A percentile compares a stretch with the other conserved stretches of the same genome.
Conservation (phyloP, 2,888 invertebrate genomes). For the Dioctria rufipes region DNA sequence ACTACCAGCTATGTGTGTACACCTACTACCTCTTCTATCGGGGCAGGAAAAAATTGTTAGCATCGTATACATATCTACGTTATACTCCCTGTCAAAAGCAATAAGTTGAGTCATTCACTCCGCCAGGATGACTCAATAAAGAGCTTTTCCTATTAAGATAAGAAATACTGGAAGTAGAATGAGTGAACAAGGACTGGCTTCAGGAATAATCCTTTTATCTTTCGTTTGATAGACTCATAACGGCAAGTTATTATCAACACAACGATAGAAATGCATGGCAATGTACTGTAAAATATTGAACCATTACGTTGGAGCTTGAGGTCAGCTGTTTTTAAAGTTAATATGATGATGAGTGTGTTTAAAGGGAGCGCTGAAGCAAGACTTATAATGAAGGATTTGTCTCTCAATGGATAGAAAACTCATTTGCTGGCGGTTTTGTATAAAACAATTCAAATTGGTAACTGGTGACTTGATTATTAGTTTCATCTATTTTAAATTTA, state of each 20-base stretch:
- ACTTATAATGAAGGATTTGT: too few species aligned
- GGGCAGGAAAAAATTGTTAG: slow-evolving; percentile 34
- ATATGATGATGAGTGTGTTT: too few species aligned
- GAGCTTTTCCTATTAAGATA: slow-evolving; percentile 45
- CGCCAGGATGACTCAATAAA: slow-evolving; percentile 54
- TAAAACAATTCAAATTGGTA: too few species aligned
- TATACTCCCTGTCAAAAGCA: slow-evolving; percentile 56
- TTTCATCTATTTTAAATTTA: too few species aligned
- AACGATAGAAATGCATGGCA: not conserved
- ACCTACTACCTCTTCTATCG: not conserved
- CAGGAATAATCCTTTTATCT: slow-evolving; percentile 45
- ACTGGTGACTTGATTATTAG: too few species aligned
- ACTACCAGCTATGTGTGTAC: not conserved
- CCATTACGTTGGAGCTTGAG: not conserved
- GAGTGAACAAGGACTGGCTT: slow-evolving; percentile 44
- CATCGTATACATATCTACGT: slow-evolving; percentile 1
- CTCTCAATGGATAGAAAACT: too few species aligned
- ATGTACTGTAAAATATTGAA: slow-evolving; percentile 2
- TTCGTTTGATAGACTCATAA: slow-evolving; percentile 36
- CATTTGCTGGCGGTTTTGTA: too few species aligned
- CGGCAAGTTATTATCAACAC: not conserved
- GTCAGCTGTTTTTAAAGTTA: too few species aligned
- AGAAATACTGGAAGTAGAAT: slow-evolving; percentile 56
- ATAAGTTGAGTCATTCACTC: slow-evolving; percentile 54
- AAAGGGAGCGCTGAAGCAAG: too few species aligned